Base-by-base conservation (phyloP, 1,140 invertebrate species). In the Anoplolepis gracilipes region DNA sequence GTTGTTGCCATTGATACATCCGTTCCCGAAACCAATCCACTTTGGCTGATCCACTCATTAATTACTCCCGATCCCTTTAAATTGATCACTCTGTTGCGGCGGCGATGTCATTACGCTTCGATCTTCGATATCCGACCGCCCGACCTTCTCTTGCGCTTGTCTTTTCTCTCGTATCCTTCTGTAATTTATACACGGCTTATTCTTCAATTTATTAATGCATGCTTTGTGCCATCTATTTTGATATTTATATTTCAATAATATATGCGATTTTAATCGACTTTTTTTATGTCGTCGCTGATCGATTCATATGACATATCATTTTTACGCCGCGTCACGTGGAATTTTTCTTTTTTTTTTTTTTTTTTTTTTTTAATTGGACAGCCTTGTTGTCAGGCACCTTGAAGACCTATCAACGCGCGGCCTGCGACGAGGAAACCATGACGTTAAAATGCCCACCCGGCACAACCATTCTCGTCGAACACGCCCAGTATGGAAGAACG, bases 311-410 rank as follows among this genome's bases (percentile, higher is more conserved):
- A 33, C 36, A 53, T 39, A 13, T 25, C 28, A 28, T 22, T 72
- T 62, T 59, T 61, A 36, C 16, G 13, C 5, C 22, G 3, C 22
- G 39, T n/a, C 30, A 3, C 5, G 30, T 25, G n/a, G n/a, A n/a
- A n/a, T n/a, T n/a, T n/a, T n/a, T n/a, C n/a, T n/a, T n/a, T n/a
- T 22, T 19, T 28, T 6, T 36, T 7, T 2, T 19, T 30, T 62
- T 22, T 57, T 28, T 1, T 7, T 53, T 72, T 84, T 91, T 92
- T 93, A 92, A 92, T 84, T 84, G 91, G 92, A 22, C 96, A 99
- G 98, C 97, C 91, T 96, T 98, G 76, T 96, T 99, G 87, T 97
- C 98, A 91, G 97, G 97, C 55, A 98, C 98, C 19, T 95, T 99
- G 85, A 96, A 97, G 90, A 98, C 98, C 75, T 98, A 98, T 94